phyloP scores from a whole-genome alignment of 2,888 invertebrate species.

The Drosophila falleni region DNA sequence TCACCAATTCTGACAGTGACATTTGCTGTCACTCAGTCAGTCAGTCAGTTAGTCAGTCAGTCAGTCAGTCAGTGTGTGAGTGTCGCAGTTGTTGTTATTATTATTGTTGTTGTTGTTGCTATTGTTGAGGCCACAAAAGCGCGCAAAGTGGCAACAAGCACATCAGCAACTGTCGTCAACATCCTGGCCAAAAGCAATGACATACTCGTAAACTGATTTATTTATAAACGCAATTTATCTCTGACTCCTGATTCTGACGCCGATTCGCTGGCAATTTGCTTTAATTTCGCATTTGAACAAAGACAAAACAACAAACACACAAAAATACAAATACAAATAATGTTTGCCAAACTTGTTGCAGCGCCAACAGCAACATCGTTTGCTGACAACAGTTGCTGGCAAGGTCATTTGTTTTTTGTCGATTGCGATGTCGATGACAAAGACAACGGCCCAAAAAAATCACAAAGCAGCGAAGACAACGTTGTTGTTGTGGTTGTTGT shows the following conservation, averaged over 20 bases:
- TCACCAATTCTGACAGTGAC: constrained; percentile 29
- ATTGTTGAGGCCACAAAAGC: constrained; percentile 27
- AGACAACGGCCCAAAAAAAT: constrained; percentile 35
- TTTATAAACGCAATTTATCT: constrained; percentile 76
- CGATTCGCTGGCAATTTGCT: constrained; percentile 11
- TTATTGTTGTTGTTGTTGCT: not conserved
- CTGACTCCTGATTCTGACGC: constrained; percentile 21
- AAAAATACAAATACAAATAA: constrained; percentile 62
- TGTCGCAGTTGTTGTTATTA: constrained; percentile 5
- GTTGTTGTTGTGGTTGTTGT: constrained; percentile 28
- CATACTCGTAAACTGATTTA: constrained; percentile 69
- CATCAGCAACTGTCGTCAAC: constrained; percentile 48
- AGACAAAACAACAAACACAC: constrained; percentile 46
- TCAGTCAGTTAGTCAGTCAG: constrained; percentile 27
- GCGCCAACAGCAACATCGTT: constrained; percentile 19
- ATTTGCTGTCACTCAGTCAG: constrained; percentile 28
- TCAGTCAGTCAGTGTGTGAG: constrained; percentile 24
- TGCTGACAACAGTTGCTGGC: constrained; percentile 34
- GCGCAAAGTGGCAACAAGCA: constrained; percentile 26
- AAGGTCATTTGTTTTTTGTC: constrained; percentile 77
- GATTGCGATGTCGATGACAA: constrained; percentile 68
- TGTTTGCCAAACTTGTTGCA: constrained; percentile 80
- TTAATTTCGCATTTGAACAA: constrained; percentile 61
- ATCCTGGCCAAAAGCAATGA: constrained; percentile 53
- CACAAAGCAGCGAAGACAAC: constrained; percentile 28